A percentile compares a stretch with the other conserved stretches of the same genome.
These are phyloP conservation scores for Drosophila lacicola DNA, from an alignment of 2,888 invertebrate species.

Conservation along the genomic window DNA sequence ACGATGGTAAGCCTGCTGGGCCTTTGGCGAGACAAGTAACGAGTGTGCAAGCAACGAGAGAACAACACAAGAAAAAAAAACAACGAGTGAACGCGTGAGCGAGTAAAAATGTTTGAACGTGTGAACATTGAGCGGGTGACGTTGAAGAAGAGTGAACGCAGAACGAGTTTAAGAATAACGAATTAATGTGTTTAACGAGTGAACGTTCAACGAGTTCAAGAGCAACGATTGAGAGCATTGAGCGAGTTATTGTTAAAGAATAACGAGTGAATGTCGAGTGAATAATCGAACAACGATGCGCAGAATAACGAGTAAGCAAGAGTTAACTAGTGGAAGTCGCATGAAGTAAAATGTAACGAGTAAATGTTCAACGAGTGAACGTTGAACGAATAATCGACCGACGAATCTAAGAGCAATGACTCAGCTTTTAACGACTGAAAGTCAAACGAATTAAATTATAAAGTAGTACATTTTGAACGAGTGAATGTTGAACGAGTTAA, in stretches of 20 bases:
- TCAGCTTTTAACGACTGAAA: not conserved
- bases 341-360: not conserved
- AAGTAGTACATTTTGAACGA: not conserved
- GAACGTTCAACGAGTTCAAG: not conserved
- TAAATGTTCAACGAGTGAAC: not conserved
- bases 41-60: slow-evolving; percentile 1
- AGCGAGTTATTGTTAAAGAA: not conserved
- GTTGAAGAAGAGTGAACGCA: no score
- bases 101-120: not conserved
- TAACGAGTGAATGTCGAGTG: not conserved
- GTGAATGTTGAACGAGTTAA: not conserved
- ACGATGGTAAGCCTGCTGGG: not conserved
- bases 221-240: slow-evolving; percentile 9
- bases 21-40: not conserved
- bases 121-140: not conserved
- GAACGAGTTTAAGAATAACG: not conserved
- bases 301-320: slow-evolving; percentile 12
- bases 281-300: no score
- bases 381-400: not conserved
- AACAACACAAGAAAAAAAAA: not conserved
- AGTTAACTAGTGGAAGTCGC: no score
- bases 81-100: not conserved
- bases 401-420: not conserved
- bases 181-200: not conserved
- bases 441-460: not conserved